phyloP scores from a whole-genome alignment of 2,797 vertebrate genomes.

The Muraenolepis orangiensis region DNA sequence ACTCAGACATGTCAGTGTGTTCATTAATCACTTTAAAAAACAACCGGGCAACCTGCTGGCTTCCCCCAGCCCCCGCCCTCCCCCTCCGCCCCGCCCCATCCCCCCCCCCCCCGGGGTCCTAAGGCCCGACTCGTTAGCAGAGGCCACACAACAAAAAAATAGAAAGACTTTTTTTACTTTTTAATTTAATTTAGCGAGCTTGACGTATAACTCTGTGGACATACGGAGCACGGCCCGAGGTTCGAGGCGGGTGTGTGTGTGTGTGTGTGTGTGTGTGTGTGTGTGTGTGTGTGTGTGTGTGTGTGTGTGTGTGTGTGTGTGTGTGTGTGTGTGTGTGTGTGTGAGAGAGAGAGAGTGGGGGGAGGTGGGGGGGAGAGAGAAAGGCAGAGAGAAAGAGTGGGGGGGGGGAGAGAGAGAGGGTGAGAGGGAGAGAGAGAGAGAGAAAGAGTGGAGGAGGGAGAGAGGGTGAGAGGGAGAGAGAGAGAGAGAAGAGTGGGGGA shows the following conservation, averaged over 20 bases:
- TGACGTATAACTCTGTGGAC: neutral
- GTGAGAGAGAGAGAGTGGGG: too few species aligned
- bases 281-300: too few species aligned
- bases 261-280: too few species aligned
- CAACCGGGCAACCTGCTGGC: neutral
- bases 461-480: too few species aligned
- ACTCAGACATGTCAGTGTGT: constrained; percentile 65
- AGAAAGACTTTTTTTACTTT: neutral
- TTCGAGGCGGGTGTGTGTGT: neutral
- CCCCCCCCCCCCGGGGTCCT: constrained; percentile 15
- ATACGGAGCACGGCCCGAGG: neutral
- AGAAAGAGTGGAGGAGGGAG: too few species aligned
- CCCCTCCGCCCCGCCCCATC: constrained; percentile 13
- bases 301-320: too few species aligned
- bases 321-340: too few species aligned
- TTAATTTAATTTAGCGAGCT: neutral
- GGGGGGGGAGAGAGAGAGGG: too few species aligned
- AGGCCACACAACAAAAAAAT: neutral
- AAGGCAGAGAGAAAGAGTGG: too few species aligned
- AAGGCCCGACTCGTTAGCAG: constrained; percentile 51
- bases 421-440: too few species aligned
- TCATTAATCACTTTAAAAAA: constrained; percentile 67
- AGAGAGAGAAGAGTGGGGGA: too few species aligned
- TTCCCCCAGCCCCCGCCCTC: neutral
- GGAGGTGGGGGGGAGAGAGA: too few species aligned